Conservation (phyloP, 2,113 vertebrate species). For the Phocoena phocoena region DNA sequence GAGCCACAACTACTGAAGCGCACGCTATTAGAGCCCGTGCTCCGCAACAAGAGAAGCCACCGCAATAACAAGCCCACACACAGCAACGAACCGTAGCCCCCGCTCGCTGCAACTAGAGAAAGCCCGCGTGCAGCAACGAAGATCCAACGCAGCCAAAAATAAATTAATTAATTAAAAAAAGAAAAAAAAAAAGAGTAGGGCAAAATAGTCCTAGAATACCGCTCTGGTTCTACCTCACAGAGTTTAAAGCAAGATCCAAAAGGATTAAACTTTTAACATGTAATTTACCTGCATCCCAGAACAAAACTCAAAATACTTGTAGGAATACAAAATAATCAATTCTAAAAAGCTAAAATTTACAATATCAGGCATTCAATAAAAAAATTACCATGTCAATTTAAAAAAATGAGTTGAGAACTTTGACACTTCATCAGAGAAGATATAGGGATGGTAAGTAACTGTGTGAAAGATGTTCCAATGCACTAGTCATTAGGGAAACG, state of each 20-base stretch:
- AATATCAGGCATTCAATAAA: not conserved
- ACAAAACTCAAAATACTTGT: constrained; percentile 20
- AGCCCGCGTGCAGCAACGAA: too few relatives aligned
- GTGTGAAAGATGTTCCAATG: not conserved
- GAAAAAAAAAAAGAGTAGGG: too few relatives aligned
- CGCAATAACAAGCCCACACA: too few relatives aligned
- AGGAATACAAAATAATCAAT: not conserved
- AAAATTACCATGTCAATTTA: not conserved
- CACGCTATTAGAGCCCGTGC: too few relatives aligned
- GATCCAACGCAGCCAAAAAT: too few relatives aligned
- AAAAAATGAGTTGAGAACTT: not conserved
- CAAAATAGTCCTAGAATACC: not conserved
- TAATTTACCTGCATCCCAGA: not conserved
- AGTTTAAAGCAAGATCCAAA: not conserved
- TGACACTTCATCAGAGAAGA: not conserved
- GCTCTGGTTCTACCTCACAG: not conserved
- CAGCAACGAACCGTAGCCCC: too few relatives aligned
- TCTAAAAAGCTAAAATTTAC: constrained; percentile 7
- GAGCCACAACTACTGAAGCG: too few relatives aligned
- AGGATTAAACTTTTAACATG: not conserved
- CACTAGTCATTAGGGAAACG: not conserved
- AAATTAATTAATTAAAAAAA: too few relatives aligned
- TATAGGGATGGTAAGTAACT: not conserved
- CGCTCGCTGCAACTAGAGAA: too few relatives aligned
- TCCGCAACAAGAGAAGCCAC: too few relatives aligned